These are phyloP conservation scores for Tanypteryx hageni DNA, from an alignment of 2,888 invertebrate genomes.

Conservation along the genomic window DNA sequence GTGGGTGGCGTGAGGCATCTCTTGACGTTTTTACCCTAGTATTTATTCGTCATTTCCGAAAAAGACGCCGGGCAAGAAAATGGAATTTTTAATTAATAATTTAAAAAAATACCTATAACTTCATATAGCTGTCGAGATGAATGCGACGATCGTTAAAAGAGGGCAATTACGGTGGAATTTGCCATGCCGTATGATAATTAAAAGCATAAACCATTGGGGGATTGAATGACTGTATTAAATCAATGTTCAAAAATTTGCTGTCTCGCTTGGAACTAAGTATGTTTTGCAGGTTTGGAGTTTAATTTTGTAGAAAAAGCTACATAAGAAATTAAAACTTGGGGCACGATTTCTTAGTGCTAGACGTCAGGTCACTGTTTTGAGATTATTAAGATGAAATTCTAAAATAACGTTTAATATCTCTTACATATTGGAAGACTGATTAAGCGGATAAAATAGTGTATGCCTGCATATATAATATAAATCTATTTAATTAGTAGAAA, in stretches of 20 bases:
- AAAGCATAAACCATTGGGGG: background rate
- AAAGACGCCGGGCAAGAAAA: background rate
- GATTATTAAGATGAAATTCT: too few relatives aligned
- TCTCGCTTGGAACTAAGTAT: background rate
- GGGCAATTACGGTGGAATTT: background rate
- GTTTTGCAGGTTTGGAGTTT: too few relatives aligned
- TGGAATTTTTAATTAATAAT: constrained; percentile 15
- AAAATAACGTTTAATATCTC: too few relatives aligned
- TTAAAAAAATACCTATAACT: background rate
- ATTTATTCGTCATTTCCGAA: background rate
- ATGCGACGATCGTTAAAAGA: background rate
- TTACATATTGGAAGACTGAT: too few relatives aligned
- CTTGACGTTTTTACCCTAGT: background rate
- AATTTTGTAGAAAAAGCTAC: too few relatives aligned
- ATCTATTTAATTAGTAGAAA: too few relatives aligned
- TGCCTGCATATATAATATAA: too few relatives aligned
- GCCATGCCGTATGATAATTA: background rate
- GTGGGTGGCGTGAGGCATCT: background rate
- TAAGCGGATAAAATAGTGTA: too few relatives aligned
- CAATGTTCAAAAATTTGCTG: background rate
- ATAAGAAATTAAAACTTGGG: too few relatives aligned
- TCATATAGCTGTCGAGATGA: background rate
- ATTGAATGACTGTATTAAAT: constrained; percentile 19
- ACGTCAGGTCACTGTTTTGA: too few relatives aligned
- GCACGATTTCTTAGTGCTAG: too few relatives aligned